Conservation (phyloP, 2,113 vertebrate genomes). For the Pseudorectes ferrugineus region DNA sequence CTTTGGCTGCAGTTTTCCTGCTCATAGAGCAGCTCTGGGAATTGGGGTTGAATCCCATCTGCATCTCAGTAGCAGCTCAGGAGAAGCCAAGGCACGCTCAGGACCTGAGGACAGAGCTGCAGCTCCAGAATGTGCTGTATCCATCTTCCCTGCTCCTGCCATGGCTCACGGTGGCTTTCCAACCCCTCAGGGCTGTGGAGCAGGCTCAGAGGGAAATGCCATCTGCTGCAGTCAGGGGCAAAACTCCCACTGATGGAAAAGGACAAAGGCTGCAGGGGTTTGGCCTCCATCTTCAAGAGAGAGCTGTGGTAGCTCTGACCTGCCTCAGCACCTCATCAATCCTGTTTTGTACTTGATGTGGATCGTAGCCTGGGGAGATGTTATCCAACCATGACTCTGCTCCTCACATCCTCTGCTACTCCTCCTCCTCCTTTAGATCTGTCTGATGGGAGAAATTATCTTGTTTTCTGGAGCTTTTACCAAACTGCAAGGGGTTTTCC, state of each 20-base stretch:
- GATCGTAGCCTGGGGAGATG: not conserved
- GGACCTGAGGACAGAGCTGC: not conserved
- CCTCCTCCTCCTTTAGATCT: not conserved
- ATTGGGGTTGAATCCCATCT: not conserved
- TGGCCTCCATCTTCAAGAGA: not conserved
- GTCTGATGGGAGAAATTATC: slow-evolving; percentile 4
- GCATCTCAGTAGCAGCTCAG: not conserved
- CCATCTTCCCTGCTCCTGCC: not conserved
- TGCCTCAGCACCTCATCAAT: not conserved
- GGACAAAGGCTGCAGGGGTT: not conserved
- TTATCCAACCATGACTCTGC: not conserved
- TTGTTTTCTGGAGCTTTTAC: slow-evolving; percentile 20
- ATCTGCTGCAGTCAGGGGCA: not conserved
- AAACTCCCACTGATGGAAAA: not conserved
- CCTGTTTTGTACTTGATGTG: not conserved
- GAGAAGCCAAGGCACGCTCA: rapidly evolving
- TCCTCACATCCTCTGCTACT: slow-evolving; percentile 7
- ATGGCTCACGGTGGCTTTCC: not conserved
- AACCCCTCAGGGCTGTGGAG: not conserved
- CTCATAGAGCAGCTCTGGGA: not conserved
- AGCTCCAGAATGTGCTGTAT: not conserved
- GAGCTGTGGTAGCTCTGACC: not conserved
- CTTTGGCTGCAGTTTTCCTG: not conserved
- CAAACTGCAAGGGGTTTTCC: slow-evolving; percentile 4
- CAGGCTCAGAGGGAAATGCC: not conserved